Evolutionary conservation across 1,140 invertebrate species (phyloP), one percentile per base, ranked within the genome.

Genomic region (Drosophila melanica): DNA sequence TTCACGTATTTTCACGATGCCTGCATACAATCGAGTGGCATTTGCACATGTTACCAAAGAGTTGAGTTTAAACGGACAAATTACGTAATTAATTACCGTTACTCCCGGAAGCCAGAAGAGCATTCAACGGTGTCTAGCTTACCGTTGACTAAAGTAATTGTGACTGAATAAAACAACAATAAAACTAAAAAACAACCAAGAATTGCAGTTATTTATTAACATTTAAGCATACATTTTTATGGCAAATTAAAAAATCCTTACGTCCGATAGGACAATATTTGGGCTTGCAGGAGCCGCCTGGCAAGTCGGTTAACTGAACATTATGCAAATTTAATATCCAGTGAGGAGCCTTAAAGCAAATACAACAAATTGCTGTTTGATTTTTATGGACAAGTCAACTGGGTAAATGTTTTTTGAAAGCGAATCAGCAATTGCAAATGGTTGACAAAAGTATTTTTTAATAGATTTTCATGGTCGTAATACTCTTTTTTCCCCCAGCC

Each of bases 31-130:
- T 47, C 50, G 45, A 68, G 64, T 68, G 68, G 47, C 53, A 51
- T 64, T 70, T 64, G 16, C 41, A 44, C 67, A 27, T 54, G 58
- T 39, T 30, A 30, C 48, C 35, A 48, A 33, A 30, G 50, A 39
- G 66, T 54, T 64, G 50, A 64, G 51, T n/a, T 69, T 65, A 48
- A 59, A 58, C 45, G 59, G 76, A 75, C 72, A 79, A 90, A 90
- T 80, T 73, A 71, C 69, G 55, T 70, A 86, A 90, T 89, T 87
- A 90, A 91, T 87, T 91, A 82, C 71, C 48, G 65, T 57, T 70
- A 70, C 73, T 63, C 60, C 45, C 44, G 30, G 42, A 60, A 16
- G 47, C 16, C 12, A 45, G 39, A 5, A 10, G 50, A 16, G 12
- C 33, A 63, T 89, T 85, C 57, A 65, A 79, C 75, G 63, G 44